Evolutionary conservation across 2,888 invertebrate genomes (phyloP).

Genomic region (Agrochola litura): DNA sequence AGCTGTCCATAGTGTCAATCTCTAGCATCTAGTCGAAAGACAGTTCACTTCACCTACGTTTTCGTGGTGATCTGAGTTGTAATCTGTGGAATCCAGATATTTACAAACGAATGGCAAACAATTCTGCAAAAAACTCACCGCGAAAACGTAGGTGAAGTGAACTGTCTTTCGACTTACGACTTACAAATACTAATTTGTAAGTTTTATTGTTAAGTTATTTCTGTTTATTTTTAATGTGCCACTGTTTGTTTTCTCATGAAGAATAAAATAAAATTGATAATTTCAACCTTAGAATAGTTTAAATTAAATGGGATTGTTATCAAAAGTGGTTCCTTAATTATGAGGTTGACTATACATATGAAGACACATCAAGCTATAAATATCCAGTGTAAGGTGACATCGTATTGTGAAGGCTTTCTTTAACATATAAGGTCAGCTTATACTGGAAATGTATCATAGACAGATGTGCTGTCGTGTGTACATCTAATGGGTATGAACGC

Average conservation of each 20-base stretch:
- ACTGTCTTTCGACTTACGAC: too few species aligned
- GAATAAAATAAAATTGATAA: background rate
- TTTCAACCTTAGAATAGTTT: background rate
- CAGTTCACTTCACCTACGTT: background rate
- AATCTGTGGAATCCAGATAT: too few species aligned
- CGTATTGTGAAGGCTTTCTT: background rate
- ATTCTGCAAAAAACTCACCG: too few species aligned
- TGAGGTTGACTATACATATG: background rate
- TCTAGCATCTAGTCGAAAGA: too few species aligned
- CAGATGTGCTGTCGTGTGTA: background rate
- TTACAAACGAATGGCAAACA: too few species aligned
- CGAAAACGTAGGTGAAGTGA: too few species aligned
- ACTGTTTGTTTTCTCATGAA: background rate
- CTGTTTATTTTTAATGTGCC: background rate
- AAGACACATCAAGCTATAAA: background rate
- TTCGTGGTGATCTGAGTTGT: too few species aligned
- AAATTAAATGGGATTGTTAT: background rate
- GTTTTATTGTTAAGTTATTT: background rate
- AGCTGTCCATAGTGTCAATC: background rate
- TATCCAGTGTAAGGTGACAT: background rate
- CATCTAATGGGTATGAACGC: slow-evolving; percentile 15
- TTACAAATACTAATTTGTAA: too few species aligned
- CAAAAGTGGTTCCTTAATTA: background rate
- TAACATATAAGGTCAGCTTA: background rate
- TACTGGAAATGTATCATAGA: too few species aligned